Evolutionary conservation across 2,797 vertebrate genomes (phyloP).

Genomic region (Chelonia mydas): DNA sequence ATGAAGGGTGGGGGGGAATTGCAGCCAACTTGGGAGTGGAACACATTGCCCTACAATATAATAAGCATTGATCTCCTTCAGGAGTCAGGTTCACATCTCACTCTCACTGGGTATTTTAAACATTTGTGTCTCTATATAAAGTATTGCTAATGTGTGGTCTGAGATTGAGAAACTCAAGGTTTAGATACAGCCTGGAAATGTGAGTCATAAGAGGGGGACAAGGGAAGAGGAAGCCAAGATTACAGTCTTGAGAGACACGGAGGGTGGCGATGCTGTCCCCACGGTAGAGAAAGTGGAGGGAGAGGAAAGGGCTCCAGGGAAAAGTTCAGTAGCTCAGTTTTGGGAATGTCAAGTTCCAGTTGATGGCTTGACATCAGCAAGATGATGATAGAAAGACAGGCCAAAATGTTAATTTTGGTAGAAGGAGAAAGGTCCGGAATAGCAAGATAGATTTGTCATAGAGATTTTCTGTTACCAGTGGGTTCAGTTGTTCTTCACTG

Average conservation of each 20-base stretch:
- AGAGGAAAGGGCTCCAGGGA: too few relatives aligned
- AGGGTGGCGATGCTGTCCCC: too few relatives aligned
- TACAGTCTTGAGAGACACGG: too few relatives aligned
- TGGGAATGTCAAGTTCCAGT: constrained; percentile 31
- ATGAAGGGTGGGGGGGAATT: not conserved
- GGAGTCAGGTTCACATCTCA: not conserved
- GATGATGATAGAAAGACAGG: not conserved
- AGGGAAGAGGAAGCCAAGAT: too few relatives aligned
- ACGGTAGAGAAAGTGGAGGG: too few relatives aligned
- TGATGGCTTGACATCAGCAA: constrained; percentile 42
- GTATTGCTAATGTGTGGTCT: not conserved
- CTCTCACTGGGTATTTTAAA: not conserved
- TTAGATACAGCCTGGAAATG: too few relatives aligned
- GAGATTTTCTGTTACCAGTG: constrained; percentile 5
- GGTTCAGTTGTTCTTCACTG: not conserved
- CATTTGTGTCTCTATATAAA: not conserved
- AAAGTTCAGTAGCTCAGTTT: constrained; percentile 13
- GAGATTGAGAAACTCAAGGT: not conserved
- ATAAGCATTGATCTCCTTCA: not conserved
- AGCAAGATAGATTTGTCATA: constrained; percentile 5
- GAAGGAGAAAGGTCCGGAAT: not conserved
- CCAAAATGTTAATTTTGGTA: not conserved
- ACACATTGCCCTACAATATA: not conserved
- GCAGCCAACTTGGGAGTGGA: not conserved
- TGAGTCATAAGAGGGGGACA: too few relatives aligned